Percentiles rank a stretch among this genome's conserved stretches.
These are phyloP conservation scores for Nyctereutes procyonoides DNA, from an alignment of 2,113 vertebrate genomes.

Conservation along the genomic window DNA sequence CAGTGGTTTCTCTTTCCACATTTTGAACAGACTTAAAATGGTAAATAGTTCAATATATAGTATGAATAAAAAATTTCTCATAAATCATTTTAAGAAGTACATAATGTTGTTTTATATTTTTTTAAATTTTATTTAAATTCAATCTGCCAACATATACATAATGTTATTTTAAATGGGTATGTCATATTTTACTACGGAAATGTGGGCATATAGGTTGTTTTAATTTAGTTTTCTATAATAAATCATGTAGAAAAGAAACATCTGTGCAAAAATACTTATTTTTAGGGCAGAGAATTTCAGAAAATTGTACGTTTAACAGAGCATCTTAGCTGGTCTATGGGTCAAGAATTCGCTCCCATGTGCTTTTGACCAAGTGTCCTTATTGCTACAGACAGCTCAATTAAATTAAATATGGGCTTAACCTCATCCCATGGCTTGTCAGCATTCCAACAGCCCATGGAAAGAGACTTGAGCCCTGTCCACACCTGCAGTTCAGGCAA, in stretches of 20 bases:
- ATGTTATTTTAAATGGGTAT: constrained; percentile 25
- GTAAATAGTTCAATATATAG: not conserved
- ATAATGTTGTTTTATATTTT: not conserved
- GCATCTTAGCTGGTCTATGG: not conserved
- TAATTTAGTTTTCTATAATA: constrained; percentile 32
- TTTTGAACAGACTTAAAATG: not conserved
- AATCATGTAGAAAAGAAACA: not conserved
- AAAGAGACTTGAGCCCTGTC: not conserved
- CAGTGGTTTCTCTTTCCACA: not conserved
- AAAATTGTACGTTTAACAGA: not conserved
- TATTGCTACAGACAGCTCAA: not conserved
- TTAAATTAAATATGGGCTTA: not conserved
- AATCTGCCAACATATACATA: not conserved
- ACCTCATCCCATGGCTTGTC: not conserved
- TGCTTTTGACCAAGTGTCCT: not conserved
- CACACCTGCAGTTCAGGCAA: not conserved
- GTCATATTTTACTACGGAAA: constrained; percentile 32
- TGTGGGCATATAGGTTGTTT: not conserved
- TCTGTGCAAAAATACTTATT: constrained; percentile 9
- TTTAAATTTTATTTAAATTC: too few relatives aligned
- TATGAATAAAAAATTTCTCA: not conserved
- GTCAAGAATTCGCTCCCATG: not conserved
- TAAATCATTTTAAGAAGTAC: not conserved
- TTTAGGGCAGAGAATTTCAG: constrained; percentile 16
- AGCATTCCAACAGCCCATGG: not conserved